Conservation (phyloP, 2,888 invertebrate genomes). For the Drosophila niveifrons region DNA sequence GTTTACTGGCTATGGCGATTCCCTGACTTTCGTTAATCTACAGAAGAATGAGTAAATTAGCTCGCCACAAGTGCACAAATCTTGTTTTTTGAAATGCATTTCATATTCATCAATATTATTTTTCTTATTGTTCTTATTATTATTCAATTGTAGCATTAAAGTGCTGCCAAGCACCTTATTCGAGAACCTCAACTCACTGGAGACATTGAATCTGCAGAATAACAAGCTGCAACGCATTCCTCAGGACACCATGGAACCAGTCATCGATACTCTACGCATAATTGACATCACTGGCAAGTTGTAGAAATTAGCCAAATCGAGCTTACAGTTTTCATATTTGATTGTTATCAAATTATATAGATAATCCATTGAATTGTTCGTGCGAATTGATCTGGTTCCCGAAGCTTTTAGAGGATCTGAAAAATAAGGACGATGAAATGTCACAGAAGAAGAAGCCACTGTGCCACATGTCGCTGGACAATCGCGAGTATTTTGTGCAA, state of each 20-base stretch:
- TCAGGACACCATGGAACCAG: conserved; percentile 95
- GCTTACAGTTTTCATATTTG: neutral
- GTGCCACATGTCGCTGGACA: conserved; percentile 92
- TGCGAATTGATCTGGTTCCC: conserved; percentile 96
- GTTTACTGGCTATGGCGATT: conserved; percentile 94
- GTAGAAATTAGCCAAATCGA: conserved; percentile 11
- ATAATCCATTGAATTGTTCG: conserved; percentile 94
- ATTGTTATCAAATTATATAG: conserved; percentile 86
- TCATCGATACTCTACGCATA: conserved; percentile 93
- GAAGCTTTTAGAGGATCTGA: conserved; percentile 91
- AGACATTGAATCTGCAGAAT: conserved; percentile 94
- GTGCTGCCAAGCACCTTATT: conserved; percentile 93
- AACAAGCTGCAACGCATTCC: conserved; percentile 93
- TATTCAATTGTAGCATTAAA: conserved; percentile 89
- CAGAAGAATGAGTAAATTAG: conserved; percentile 94
- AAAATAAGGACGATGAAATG: conserved; percentile 94
- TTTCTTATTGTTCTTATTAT: neutral
- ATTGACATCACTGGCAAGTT: conserved; percentile 94
- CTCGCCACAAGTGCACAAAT: conserved; percentile 26
- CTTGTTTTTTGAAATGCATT: neutral
- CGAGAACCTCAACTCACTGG: conserved; percentile 95
- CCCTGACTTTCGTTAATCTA: conserved; percentile 95
- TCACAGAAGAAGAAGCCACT: conserved; percentile 94
- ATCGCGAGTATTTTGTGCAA: conserved; percentile 93
- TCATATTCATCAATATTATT: conserved; percentile 3